phyloP scores from a whole-genome alignment of 2,888 invertebrate genomes.

The Trachelus troglodyta region DNA sequence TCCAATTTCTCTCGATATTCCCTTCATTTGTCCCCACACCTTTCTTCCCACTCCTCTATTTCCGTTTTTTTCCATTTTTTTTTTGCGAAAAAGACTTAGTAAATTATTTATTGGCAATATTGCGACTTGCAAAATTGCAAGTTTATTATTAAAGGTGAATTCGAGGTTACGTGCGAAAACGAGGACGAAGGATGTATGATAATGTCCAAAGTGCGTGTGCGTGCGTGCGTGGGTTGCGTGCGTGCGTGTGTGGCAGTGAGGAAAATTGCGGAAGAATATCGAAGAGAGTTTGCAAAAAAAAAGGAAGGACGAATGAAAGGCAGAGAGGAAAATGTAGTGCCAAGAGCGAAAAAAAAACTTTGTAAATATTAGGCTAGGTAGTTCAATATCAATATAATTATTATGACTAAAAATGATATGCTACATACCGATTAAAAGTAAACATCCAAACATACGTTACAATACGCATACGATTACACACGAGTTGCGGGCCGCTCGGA shows the following conservation, averaged over 20 bases:
- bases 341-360: constrained; percentile 51
- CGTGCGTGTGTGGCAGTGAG: constrained; percentile 25
- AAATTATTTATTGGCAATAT: constrained; percentile 63
- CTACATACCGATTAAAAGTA: constrained; percentile 58
- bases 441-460: constrained; percentile 40
- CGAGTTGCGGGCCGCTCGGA: constrained; percentile 35
- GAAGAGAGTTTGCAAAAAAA: constrained; percentile 8
- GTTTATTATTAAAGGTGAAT: constrained; percentile 13
- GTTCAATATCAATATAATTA: constrained; percentile 62
- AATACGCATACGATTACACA: constrained; percentile 46
- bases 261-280: constrained; percentile 31
- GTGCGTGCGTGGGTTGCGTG: constrained; percentile 16
- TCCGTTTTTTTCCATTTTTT: constrained; percentile 21
- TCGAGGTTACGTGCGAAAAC: constrained; percentile 6
- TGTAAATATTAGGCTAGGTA: constrained; percentile 65
- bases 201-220: constrained; percentile 19
- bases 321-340: constrained; percentile 48
- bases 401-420: constrained; percentile 58
- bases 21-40: too few species aligned
- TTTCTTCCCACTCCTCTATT: neutral
- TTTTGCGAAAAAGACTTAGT: constrained; percentile 59
- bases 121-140: constrained; percentile 44
- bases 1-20: neutral
- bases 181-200: constrained; percentile 8
- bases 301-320: constrained; percentile 31